A percentile compares a stretch with the other conserved stretches of the same genome.
Evolutionary conservation across 2,888 invertebrate genomes (phyloP).

Genomic region (Pemphredon lugubris): DNA sequence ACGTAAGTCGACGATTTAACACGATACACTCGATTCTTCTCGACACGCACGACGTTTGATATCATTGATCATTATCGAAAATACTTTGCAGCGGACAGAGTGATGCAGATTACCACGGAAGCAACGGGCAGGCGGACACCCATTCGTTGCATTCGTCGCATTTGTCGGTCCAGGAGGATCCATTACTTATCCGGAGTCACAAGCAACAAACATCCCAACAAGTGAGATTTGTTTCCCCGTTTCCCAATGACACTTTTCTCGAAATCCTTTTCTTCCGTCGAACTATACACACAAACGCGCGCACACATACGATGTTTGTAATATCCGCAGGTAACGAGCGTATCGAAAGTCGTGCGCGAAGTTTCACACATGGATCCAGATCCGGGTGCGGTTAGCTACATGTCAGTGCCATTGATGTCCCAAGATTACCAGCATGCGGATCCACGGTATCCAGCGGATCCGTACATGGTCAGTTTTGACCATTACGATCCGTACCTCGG

Average conservation of each 20-base stretch:
- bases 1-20: constrained; percentile 82
- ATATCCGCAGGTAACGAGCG: constrained; percentile 85
- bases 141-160: constrained; percentile 85
- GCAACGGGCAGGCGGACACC: constrained; percentile 85
- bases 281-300: background rate
- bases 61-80: constrained; percentile 49
- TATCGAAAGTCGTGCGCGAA: constrained; percentile 87
- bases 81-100: constrained; percentile 79
- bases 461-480: constrained; percentile 81
- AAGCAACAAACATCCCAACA: constrained; percentile 87
- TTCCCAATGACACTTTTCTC: background rate
- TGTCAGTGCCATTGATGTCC: constrained; percentile 79
- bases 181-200: constrained; percentile 84
- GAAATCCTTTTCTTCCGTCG: background rate
- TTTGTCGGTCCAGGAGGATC: constrained; percentile 81
- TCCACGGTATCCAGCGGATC: constrained; percentile 77
- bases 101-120: constrained; percentile 83
- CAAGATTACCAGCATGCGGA: constrained; percentile 79
- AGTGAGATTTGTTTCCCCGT: constrained; percentile 72
- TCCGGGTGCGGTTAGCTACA: constrained; percentile 80
- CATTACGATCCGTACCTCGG: constrained; percentile 81
- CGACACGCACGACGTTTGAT: background rate
- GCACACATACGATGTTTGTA: background rate
- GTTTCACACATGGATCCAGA: constrained; percentile 84
- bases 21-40: constrained; percentile 1